A percentile compares a stretch with the other conserved stretches of the same genome.
These are phyloP conservation scores for Anoplolepis gracilipes DNA, from an alignment of 1,140 invertebrate genomes.

Conservation along the genomic window DNA sequence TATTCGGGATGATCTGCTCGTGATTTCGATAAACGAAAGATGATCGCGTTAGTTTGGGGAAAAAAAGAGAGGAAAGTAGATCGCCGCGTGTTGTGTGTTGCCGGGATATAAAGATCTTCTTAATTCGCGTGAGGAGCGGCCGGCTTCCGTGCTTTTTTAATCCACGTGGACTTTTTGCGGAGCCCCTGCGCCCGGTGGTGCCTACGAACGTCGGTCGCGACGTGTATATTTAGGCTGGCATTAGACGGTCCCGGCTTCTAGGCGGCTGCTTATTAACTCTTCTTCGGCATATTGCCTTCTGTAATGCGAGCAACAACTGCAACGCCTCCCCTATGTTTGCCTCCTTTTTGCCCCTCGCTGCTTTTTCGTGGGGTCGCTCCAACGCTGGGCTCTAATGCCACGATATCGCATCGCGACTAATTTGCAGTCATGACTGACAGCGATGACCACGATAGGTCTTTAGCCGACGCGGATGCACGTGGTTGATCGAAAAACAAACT, in stretches of 20 bases:
- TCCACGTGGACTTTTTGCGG: constrained; percentile 66
- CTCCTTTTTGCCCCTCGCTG: constrained; percentile 14
- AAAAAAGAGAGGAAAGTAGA: background rate
- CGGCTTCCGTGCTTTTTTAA: constrained; percentile 67
- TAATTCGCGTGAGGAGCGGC: constrained; percentile 63
- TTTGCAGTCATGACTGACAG: constrained; percentile 3
- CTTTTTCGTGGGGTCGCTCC: constrained; percentile 31
- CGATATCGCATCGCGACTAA: constrained; percentile 49
- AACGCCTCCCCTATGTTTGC: constrained; percentile 18
- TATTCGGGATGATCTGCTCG: constrained; percentile 6
- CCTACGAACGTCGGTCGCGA: constrained; percentile 50
- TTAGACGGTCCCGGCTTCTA: constrained; percentile 70
- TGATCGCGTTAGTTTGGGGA: constrained; percentile 4
- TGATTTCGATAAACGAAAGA: constrained; percentile 47
- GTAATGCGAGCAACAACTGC: constrained; percentile 66
- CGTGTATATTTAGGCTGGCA: constrained; percentile 78
- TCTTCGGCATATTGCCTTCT: constrained; percentile 71
- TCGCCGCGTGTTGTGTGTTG: constrained; percentile 29
- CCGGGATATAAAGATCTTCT: constrained; percentile 54
- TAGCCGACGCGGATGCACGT: background rate
- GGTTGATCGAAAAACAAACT: background rate
- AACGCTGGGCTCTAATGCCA: constrained; percentile 8
- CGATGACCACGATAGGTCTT: constrained; percentile 8
- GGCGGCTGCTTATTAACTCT: constrained; percentile 76
- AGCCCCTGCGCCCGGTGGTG: constrained; percentile 28